Evolutionary conservation across 2,113 vertebrate genomes (phyloP).

Genomic region (Microtus oregoni): DNA sequence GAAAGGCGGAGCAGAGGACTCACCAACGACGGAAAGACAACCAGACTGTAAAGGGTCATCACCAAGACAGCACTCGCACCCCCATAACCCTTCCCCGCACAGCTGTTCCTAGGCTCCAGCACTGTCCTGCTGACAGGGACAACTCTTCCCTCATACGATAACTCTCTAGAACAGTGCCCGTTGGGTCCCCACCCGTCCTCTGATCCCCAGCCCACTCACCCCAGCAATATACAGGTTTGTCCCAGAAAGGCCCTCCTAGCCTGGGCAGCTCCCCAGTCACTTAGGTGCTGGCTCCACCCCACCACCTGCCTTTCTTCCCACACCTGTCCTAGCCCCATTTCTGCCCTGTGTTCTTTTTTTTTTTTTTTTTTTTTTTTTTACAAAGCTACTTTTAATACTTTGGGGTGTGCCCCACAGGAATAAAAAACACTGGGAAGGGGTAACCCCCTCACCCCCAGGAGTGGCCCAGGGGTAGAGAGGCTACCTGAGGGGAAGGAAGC

Average conservation of each 20-base stretch:
- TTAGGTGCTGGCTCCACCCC: not conserved
- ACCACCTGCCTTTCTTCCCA: constrained; percentile 14
- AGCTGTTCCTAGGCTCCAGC: not conserved
- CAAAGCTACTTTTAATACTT: too few species aligned
- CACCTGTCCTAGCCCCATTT: not conserved
- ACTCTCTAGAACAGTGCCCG: not conserved
- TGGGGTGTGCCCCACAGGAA: too few species aligned
- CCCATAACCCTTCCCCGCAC: not conserved
- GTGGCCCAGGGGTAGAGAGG: too few species aligned
- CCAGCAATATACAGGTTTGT: not conserved
- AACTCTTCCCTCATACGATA: not conserved
- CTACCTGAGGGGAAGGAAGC: too few species aligned
- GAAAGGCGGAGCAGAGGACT: accelerated
- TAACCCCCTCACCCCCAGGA: too few species aligned
- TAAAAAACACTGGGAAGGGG: too few species aligned
- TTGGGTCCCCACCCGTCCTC: not conserved
- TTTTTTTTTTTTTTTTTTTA: too few species aligned
- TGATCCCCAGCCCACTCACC: not conserved
- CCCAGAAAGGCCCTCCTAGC: not conserved
- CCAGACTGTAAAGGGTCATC: accelerated
- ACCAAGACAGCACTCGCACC: not conserved
- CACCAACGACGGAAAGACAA: not conserved
- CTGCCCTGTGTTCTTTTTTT: not conserved
- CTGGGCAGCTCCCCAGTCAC: not conserved
- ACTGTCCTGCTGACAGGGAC: not conserved